These are phyloP conservation scores for Melanaphis sacchari DNA, from an alignment of 1,140 invertebrate genomes.

Conservation along the genomic window DNA sequence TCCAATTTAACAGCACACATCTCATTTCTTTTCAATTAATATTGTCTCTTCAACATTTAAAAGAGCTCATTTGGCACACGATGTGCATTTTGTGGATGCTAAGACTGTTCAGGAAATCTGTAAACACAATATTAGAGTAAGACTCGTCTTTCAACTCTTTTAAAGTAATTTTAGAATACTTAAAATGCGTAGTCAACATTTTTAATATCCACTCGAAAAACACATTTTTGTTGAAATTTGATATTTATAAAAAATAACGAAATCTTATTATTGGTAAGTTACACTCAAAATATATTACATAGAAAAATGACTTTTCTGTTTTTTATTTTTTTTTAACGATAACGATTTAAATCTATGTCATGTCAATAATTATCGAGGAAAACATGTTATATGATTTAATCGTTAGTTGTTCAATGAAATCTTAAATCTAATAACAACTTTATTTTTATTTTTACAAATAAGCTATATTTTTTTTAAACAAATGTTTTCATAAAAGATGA, in stretches of 20 bases:
- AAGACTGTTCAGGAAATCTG: not conserved
- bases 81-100: no score
- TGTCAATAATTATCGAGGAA: not conserved
- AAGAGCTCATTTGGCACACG: not conserved
- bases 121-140: not conserved
- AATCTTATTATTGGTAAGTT: not conserved
- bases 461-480: not conserved
- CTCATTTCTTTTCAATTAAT: not conserved
- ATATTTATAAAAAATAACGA: not conserved
- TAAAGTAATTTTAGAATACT: not conserved
- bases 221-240: not conserved
- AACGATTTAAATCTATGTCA: no score
- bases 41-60: accelerated
- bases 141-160: not conserved
- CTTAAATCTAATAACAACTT: not conserved
- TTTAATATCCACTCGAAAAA: not conserved
- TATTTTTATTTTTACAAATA: not conserved
- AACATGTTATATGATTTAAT: not conserved
- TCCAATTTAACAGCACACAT: not conserved
- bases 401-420: not conserved
- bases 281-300: not conserved
- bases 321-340: not conserved
- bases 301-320: not conserved
- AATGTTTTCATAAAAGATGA: not conserved
- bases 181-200: no score